Evolutionary conservation across 2,888 invertebrate genomes (phyloP).

Genomic region (Sphecodes monilicornis): DNA sequence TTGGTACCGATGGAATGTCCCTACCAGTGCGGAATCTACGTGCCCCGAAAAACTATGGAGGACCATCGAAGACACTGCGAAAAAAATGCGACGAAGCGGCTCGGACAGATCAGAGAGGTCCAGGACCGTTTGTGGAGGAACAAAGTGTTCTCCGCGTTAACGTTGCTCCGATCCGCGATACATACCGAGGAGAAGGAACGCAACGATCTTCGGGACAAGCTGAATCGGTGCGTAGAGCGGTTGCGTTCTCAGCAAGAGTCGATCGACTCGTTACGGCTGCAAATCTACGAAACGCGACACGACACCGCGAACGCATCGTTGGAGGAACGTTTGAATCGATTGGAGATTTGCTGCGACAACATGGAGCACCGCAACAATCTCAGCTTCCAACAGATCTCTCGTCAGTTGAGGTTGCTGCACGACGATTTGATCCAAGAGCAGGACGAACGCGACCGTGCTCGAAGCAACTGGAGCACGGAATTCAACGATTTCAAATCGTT

Average conservation of each 20-base stretch:
- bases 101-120: slow-evolving; percentile 60
- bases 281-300: slow-evolving; percentile 58
- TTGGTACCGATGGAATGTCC: slow-evolving; percentile 90
- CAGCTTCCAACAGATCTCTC: slow-evolving; percentile 68
- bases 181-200: slow-evolving; percentile 72
- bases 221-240: slow-evolving; percentile 63
- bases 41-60: slow-evolving; percentile 88
- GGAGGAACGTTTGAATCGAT: slow-evolving; percentile 60
- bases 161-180: slow-evolving; percentile 71
- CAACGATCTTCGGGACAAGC: slow-evolving; percentile 62
- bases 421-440: slow-evolving; percentile 62
- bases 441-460: slow-evolving; percentile 35
- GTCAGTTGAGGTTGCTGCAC: slow-evolving; percentile 67
- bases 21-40: slow-evolving; percentile 89
- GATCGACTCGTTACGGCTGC: slow-evolving; percentile 67
- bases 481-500: slow-evolving; percentile 80
- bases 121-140: slow-evolving; percentile 75
- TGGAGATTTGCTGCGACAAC: slow-evolving; percentile 66
- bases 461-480: slow-evolving; percentile 68
- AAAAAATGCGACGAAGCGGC: slow-evolving; percentile 58
- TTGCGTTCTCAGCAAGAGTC: slow-evolving; percentile 67
- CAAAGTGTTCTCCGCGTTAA: slow-evolving; percentile 74
- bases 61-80: slow-evolving; percentile 85
- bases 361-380: slow-evolving; percentile 65
- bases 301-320: slow-evolving; percentile 20